Base-by-base conservation (phyloP, 2,888 invertebrate genomes). In the Teleogryllus oceanicus region DNA sequence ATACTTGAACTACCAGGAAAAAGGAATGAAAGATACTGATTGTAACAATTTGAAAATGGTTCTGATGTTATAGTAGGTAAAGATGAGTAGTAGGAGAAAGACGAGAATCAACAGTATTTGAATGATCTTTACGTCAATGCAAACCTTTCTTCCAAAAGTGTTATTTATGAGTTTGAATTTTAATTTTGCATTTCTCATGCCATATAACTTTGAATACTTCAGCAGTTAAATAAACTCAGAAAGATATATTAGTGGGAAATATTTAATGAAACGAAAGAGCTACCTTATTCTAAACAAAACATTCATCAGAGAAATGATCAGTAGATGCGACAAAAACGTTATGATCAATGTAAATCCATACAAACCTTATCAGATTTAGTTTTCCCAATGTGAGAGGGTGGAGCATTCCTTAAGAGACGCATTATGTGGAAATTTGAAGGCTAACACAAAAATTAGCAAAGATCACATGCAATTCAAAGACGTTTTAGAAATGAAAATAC, bases 321-420 rank as follows among this genome's bases (percentile, higher is more conserved):
- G 50, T 21, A 50, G n/a, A 50, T 50, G 16, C 8, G 37, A 62
- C 62, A 18, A 62, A 62, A 62, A 18, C n/a, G 62, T 13, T n/a
- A 62, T 37, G 37, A 21, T 74, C 18, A 49, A 77, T 49, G 18
- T 74, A 11, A 49, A 77, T 49, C 75, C 80, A 83, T 84, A 87
- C 91, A 89, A 90, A 95, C 95, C 94, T 95, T 94, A 86, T 93
- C 94, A 37, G 95, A 95, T 88, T 94, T 94, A 86, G 92, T 94
- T 91, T 92, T 95, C 88, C 92, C 91, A 88, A 93, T 88, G 90
- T 95, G 92, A 84, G 95, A 96, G 79, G 96, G 95, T 85, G 95
- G 95, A 83, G 95, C 95, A 90, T 93, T 92, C 88, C 94, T 92
- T 84, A 96, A 91, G 86, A 92, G 91, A 88, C 94, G 91, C 89